phyloP scores from a whole-genome alignment of 2,797 vertebrate genomes.

The Labeo calbasu region DNA sequence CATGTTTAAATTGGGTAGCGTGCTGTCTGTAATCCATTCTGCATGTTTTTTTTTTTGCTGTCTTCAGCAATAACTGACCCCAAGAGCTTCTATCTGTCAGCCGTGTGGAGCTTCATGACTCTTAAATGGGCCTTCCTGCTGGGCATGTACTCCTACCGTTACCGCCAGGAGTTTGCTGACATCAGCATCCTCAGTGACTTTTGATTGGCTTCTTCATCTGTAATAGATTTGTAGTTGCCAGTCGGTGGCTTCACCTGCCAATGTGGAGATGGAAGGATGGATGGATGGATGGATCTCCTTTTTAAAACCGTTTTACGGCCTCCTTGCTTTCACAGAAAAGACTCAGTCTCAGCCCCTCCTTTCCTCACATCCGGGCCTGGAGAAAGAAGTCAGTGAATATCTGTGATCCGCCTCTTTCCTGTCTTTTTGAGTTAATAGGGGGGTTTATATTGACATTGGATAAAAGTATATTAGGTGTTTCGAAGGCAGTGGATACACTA shows the following conservation, averaged over 20 bases:
- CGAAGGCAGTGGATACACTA: not conserved
- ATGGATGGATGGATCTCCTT: conserved; percentile 13
- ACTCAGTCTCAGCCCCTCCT: conserved; percentile 8
- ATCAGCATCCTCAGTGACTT: conserved; percentile 99
- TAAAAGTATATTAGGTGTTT: not conserved
- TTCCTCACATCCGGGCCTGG: conserved; percentile 1
- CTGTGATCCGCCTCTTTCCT: conserved; percentile 17
- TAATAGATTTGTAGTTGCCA: conserved; percentile 52
- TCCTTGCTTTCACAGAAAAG: conserved; percentile 36
- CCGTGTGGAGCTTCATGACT: conserved; percentile 91
- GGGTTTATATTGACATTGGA: not conserved
- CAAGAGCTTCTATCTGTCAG: conserved; percentile 88
- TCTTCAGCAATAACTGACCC: conserved; percentile 84
- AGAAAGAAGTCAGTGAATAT: conserved; percentile 9
- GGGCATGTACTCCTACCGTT: conserved; percentile 86
- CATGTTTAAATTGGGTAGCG: not conserved
- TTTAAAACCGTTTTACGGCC: not conserved
- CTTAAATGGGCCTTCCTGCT: conserved; percentile 93
- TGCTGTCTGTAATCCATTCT: not conserved
- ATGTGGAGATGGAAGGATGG: conserved; percentile 50
- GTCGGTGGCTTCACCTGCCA: conserved; percentile 50
- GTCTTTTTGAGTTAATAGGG: conserved; percentile 5
- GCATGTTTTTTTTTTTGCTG: not conserved
- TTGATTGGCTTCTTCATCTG: conserved; percentile 71
- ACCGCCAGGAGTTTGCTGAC: conserved; percentile 93